Evolutionary conservation across 2,113 vertebrate genomes (phyloP).

Genomic region (Callospermophilus lateralis): DNA sequence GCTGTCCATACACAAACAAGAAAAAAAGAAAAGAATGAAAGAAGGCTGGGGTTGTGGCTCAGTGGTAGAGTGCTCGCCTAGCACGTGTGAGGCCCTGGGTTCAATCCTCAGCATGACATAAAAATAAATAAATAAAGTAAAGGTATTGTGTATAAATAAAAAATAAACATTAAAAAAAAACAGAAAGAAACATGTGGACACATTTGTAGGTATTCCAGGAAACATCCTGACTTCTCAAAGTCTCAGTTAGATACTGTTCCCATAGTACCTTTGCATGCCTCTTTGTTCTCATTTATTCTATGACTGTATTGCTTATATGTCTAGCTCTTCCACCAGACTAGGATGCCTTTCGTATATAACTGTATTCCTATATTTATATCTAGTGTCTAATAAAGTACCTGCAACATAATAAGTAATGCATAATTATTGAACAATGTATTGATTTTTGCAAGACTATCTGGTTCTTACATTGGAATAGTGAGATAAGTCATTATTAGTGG

Average conservation of each 20-base stretch:
- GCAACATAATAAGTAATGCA: neutral
- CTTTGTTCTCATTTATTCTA: neutral
- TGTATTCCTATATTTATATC: conserved; percentile 4
- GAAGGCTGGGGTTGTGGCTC: too few relatives aligned
- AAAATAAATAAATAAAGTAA: too few relatives aligned
- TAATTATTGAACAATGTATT: conserved; percentile 13
- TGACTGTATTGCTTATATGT: neutral
- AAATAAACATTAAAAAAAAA: too few relatives aligned
- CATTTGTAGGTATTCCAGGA: neutral
- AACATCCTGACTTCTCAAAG: neutral
- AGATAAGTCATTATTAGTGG: conserved; percentile 9
- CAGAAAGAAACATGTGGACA: neutral
- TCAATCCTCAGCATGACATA: too few relatives aligned
- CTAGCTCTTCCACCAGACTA: neutral
- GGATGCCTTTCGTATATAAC: neutral
- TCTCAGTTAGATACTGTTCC: neutral
- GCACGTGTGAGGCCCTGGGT: too few relatives aligned
- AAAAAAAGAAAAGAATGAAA: too few relatives aligned
- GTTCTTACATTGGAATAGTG: conserved; percentile 4
- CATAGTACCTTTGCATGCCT: neutral
- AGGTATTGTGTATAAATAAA: too few relatives aligned
- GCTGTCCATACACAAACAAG: too few relatives aligned
- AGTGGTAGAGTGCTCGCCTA: too few relatives aligned
- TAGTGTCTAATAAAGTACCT: neutral
- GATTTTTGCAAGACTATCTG: conserved; percentile 2